Evolutionary conservation across 1,140 invertebrate genomes (phyloP), one percentile per base, ranked within the genome.

Genomic region (Neotoxoptera formosana): DNA sequence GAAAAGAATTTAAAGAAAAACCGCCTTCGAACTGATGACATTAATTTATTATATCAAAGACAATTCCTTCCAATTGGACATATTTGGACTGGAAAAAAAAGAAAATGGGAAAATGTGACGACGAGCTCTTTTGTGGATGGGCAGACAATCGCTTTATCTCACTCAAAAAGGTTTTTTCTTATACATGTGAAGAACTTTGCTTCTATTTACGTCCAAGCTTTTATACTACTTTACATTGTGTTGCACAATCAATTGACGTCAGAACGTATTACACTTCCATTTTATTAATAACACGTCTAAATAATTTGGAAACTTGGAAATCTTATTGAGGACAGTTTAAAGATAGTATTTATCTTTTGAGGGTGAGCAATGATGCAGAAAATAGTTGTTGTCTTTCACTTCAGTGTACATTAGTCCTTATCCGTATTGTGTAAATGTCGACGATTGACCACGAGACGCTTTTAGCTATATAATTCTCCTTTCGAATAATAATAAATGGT

Each of bases 1-100:
- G 76, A 41, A 83, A 92, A 92, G 30, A 92, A 60, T 51, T 60
- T 92, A 41, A 93, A 93, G 76, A 83, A 93, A 93, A 93, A 86
- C 81, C 91, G 48, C 91, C 45, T 93, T 86, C 91, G 51, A 84
- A 30, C 91, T 93, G 91, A 93, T 83, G 91, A 93, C 91, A 86
- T 93, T 93, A 93, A 93, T 93, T 93, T 93, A 93, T 93, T 86
- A 93, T 86, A 93, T 86, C 76, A 93, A 93, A 93, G 81, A 93
- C 91, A 93, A 93, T 93, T 93, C 91, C 36, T 25, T 36, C 48
- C 91, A 93, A 67, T 93, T 67, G 91, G 48, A 93, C 81, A 93
- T 56, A 17, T 93, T 83, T 91, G 23, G 45, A 67, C 76, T 53
- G 81, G 21, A 7, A 84, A 41, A 93, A 93, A 86, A 83, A 93